Evolutionary conservation across 2,888 invertebrate species (phyloP), one percentile per base, ranked within the genome.

Genomic region (Catocala nupta): DNA sequence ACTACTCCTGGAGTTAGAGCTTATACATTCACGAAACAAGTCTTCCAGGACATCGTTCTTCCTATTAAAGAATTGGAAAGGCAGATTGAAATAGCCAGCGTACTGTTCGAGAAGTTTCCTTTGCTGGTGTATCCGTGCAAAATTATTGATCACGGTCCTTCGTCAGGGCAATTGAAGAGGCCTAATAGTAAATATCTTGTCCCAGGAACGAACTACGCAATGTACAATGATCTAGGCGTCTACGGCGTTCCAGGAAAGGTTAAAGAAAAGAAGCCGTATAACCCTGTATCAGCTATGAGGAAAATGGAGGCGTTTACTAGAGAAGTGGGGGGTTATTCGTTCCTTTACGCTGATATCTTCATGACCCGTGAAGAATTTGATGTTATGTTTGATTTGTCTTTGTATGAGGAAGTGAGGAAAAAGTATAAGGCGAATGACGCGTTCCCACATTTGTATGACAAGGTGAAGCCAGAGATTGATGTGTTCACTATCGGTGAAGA

Each of bases 221-320:
- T 96, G 95, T 96, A 96, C 78, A 96, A 96, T 77, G 96, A 96
- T 85, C 88, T 96, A 55, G 96, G 96, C 0, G 95, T 96, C 11
- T 96, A 96, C 70, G 96, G 96, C 0, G 96, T 96, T 0, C 96
- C 96, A 0, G 96, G 95, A 0, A 95, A 91, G 69, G 96, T 96
- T 0, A 95, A 95, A 75, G 89, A 95, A 45, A 95, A 94, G 83
- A 90, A 94, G 73, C 89, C 93, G 0, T 96, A 96, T 75, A 95
- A 96, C 81, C 96, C 96, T 0, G 96, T 96, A 0, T 81, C 85
- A 5, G 95, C 96, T 0, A 96, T 96, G 96, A 87, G 96, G 70
- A 93, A 92, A 51, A 96, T 96, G 96, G 96, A 96, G 80, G 94
- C 95, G 87, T 96, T 96, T 76, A 96, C 96, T 0, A 90, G 96